Percentiles rank a stretch among this genome's conserved stretches.
Evolutionary conservation across 1,140 invertebrate genomes (phyloP).

Genomic region (Drosophila baimaii): DNA sequence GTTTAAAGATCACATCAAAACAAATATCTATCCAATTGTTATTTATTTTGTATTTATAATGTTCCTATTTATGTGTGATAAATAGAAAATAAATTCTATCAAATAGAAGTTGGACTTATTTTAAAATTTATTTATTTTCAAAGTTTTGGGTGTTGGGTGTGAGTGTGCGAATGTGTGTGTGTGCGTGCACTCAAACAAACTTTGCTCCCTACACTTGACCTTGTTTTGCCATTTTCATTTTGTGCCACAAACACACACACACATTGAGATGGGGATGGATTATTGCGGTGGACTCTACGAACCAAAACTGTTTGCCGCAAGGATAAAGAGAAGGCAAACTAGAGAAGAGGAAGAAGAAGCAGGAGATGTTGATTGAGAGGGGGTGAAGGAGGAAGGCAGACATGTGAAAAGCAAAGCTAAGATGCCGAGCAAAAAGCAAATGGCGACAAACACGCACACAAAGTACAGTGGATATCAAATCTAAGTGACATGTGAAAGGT

Average conservation of each 20-base stretch:
- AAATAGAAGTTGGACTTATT: no score
- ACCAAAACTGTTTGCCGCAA: slow-evolving; percentile 36
- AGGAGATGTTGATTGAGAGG: not conserved
- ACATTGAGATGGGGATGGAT: slow-evolving; percentile 52
- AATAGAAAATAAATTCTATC: no score
- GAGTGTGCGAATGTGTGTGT: slow-evolving; percentile 17
- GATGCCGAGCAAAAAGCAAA: slow-evolving; percentile 52
- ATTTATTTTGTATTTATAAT: no score
- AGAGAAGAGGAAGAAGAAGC: not conserved
- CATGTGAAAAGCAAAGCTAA: slow-evolving; percentile 68
- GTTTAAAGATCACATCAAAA: not conserved
- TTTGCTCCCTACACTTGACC: slow-evolving; percentile 82
- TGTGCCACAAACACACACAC: slow-evolving; percentile 49
- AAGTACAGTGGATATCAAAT: slow-evolving; percentile 8
- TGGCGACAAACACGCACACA: slow-evolving; percentile 7
- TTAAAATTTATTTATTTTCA: slow-evolving; percentile 27
- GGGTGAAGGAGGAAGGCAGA: slow-evolving; percentile 1
- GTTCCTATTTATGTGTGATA: not conserved
- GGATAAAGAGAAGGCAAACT: not conserved
- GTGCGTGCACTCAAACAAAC: slow-evolving; percentile 73
- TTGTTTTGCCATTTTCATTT: slow-evolving; percentile 81
- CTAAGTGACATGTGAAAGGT: slow-evolving; percentile 11
- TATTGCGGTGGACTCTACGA: slow-evolving; percentile 68
- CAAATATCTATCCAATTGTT: no score
- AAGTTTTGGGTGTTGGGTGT: slow-evolving; percentile 16